phyloP scores from a whole-genome alignment of 1,140 invertebrate species.

The Meloidogyne exigua region DNA sequence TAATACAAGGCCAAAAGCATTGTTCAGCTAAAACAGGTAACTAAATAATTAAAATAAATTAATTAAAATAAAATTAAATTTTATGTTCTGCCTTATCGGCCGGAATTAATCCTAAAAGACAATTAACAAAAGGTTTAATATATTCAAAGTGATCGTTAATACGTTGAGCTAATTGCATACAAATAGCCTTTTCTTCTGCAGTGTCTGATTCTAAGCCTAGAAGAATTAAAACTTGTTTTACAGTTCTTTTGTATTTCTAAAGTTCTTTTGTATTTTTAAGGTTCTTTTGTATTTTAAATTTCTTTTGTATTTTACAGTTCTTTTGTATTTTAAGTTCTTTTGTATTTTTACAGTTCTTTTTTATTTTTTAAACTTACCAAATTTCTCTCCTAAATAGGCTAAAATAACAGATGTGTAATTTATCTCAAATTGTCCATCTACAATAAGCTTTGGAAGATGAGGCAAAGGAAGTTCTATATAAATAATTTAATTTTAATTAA shows the following conservation, averaged over 20 bases:
- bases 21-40: slow-evolving; percentile 35
- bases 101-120: slow-evolving; percentile 40
- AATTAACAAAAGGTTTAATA: slow-evolving; percentile 48
- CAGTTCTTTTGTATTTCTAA: no score
- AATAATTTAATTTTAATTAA: slow-evolving; percentile 10
- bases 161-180: slow-evolving; percentile 43
- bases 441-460: slow-evolving; percentile 40
- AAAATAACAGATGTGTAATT: slow-evolving; percentile 38
- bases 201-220: slow-evolving; percentile 41
- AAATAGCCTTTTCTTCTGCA: slow-evolving; percentile 47
- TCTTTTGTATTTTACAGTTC: no score
- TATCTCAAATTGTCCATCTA: slow-evolving; percentile 42
- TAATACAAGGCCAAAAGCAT: slow-evolving; percentile 40
- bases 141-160: slow-evolving; percentile 40
- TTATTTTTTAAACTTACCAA: slow-evolving; percentile 12
- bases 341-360: no score
- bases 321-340: no score
- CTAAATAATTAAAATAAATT: slow-evolving; percentile 25
- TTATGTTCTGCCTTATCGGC: slow-evolving; percentile 34
- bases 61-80: slow-evolving; percentile 17
- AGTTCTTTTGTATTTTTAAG: no score
- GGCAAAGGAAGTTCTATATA: slow-evolving; percentile 39
- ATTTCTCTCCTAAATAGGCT: slow-evolving; percentile 43
- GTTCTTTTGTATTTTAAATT: no score
- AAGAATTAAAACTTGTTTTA: neutral